These are phyloP conservation scores for Atopsyche davidsoni DNA, from an alignment of 1,140 invertebrate species.

Conservation along the genomic window DNA sequence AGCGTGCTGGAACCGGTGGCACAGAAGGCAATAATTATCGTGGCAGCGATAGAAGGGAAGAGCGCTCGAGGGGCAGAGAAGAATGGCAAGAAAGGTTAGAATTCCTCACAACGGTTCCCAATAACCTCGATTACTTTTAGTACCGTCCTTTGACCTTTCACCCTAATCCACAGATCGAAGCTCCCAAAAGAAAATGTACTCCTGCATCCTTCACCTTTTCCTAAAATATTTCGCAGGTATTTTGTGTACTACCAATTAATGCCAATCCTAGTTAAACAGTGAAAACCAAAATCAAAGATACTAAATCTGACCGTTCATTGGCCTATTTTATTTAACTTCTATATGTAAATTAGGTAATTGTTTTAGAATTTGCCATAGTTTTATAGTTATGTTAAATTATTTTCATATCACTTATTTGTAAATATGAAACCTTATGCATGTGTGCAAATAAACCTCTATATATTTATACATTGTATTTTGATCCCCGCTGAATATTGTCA, in stretches of 20 bases:
- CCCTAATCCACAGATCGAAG: constrained; percentile 17
- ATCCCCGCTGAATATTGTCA: too few relatives aligned
- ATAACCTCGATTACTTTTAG: neutral
- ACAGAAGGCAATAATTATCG: constrained; percentile 62
- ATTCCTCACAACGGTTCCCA: constrained; percentile 8
- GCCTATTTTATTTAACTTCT: too few relatives aligned
- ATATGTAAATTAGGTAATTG: too few relatives aligned
- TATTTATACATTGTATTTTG: too few relatives aligned
- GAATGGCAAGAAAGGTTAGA: constrained; percentile 38
- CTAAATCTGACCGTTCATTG: too few relatives aligned
- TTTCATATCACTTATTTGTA: too few relatives aligned
- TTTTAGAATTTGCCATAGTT: too few relatives aligned
- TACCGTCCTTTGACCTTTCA: constrained; percentile 13
- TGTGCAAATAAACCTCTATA: too few relatives aligned
- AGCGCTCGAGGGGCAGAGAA: constrained; percentile 11
- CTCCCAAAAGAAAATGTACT: constrained; percentile 15
- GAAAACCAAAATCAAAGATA: too few relatives aligned
- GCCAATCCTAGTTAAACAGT: too few relatives aligned
- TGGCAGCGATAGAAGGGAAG: constrained; percentile 22
- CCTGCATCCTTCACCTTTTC: constrained; percentile 1
- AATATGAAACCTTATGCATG: too few relatives aligned
- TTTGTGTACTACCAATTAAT: neutral
- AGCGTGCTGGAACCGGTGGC: constrained; percentile 56
- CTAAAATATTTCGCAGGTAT: constrained; percentile 8
- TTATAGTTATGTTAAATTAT: too few relatives aligned